Evolutionary conservation across 1,140 invertebrate species (phyloP), one percentile per base, ranked within the genome.

Genomic region (Elymnias hypermnestra): DNA sequence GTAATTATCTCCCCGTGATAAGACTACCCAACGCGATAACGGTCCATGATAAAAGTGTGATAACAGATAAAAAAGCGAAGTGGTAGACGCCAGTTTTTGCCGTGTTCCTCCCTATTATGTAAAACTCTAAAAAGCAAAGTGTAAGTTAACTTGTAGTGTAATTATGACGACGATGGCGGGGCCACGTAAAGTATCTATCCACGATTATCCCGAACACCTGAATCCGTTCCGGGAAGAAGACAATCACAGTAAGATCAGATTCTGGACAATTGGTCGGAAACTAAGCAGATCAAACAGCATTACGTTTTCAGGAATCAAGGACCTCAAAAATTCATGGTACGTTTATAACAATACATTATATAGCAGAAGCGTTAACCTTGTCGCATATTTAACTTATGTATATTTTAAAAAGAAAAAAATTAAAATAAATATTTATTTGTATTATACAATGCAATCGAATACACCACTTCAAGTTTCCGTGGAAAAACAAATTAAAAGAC

Each of bases 211-310:
- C 10, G 91, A 92, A 64, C 91, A 92, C 65, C 77, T 93, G 23
- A 92, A 93, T 79, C 91, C 91, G 2, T 93, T 93, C 72, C 87
- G 88, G 48, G 91, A 92, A 48, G 91, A 91, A 29, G 88, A 90
- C 49, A 88, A 90, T 54, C 88, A 89, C 49, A 89, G 87, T 46
- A 88, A 87, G 48, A 84, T 90, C 18, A 60, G 88, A 17, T 89
- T 89, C 62, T 90, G 87, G 88, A 87, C 84, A 6, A 64, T 87
- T 45, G 72, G 82, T 13, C 65, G 69, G 21, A 84, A 72, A 19
- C 52, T 81, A 8, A 73, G 66, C 12, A 77, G 88, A 45, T 83
- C 87, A 12, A 88, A 85, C 58, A 90, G 89, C 66, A 89, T 90
- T 58, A 88, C 77, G 12, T 83, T 90, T 35, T 78, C 77, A 28